Evolutionary conservation across 2,888 invertebrate genomes (phyloP).

Genomic region (Strigamia maritima): DNA sequence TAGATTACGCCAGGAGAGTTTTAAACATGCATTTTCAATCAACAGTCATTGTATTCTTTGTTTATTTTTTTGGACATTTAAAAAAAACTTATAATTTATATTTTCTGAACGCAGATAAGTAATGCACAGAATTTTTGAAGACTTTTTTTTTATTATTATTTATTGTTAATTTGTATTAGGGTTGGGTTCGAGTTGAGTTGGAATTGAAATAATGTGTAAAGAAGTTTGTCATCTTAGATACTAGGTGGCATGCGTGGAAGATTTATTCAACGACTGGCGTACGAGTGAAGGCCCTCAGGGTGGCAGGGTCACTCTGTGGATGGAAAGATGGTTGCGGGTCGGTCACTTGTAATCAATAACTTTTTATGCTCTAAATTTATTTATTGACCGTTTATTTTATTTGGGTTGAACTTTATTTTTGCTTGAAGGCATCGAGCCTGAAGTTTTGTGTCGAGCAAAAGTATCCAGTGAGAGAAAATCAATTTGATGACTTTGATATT

Average conservation of each 20-base stretch:
- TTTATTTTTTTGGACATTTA: not conserved
- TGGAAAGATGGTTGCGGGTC: slow-evolving; percentile 1
- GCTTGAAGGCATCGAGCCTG: not conserved
- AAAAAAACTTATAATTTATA: not conserved
- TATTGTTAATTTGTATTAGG: not conserved
- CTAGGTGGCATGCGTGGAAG: slow-evolving; percentile 36
- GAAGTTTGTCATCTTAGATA: slow-evolving; percentile 31
- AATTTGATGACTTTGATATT: not conserved
- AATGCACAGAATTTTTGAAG: not conserved
- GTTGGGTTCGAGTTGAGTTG: not conserved
- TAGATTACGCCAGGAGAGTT: not conserved
- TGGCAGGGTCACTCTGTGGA: not conserved
- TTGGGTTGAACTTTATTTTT: not conserved
- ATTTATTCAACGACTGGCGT: slow-evolving; percentile 18
- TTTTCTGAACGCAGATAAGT: too few species aligned
- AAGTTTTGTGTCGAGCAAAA: not conserved
- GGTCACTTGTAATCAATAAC: slow-evolving; percentile 10
- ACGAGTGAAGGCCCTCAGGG: not conserved
- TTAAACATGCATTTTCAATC: not conserved
- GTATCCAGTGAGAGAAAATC: not conserved
- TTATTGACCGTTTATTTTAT: not conserved
- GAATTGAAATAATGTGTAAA: slow-evolving; percentile 21
- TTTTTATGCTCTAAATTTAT: not conserved
- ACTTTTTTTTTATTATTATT: not conserved
- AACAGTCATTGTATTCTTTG: not conserved